Evolutionary conservation across 2,797 vertebrate genomes (phyloP), one percentile per base, ranked within the genome.

Genomic region (Picus viridis): DNA sequence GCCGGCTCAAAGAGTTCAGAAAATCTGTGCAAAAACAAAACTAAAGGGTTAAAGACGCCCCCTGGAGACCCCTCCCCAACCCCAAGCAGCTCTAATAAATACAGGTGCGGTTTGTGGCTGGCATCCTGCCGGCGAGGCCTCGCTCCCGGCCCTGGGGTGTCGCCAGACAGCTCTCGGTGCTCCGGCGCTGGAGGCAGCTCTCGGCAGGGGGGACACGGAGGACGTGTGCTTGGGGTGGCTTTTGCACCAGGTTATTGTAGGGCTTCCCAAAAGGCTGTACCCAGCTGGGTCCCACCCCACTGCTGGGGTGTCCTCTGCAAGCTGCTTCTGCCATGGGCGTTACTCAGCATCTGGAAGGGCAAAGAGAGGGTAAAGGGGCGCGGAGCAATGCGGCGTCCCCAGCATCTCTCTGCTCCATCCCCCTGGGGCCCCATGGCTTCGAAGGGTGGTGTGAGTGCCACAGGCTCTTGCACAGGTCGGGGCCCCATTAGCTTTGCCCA

Each of bases 1-100:
- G 87, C 79, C 1, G 54, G 91, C 93, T 89, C 70, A 39, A 59
- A 88, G 58, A 88, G 76, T 89, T 94, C 79, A 2, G n/a, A 53
- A 73, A 83, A 96, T 95, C 95, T 97, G 96, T 96, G 97, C 96
- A 96, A 96, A 96, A 95, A 95, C 67, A 92, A 95, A 97, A 96
- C 83, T 64, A 94, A 96, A 91, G 89, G 89, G 93, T 95, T 94
- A 93, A 95, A 92, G 71, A 74, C 36, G 30, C 34, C 67, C 30
- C 23, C 20, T 10, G 0, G 23, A 63, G 17, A 85, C n/a, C 84
- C 79, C 49, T 75, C 49, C 64, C 65, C 22, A 39, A 9, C 17
- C 87, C 90, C 77, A 65, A 73, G 86, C 88, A 91, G 83, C 81
- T 88, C 83, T 43, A 89, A 90, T 78, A 85, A 91, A 91, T 91